A percentile compares a stretch with the other conserved stretches of the same genome.
Evolutionary conservation across 2,888 invertebrate species (phyloP).

Genomic region (Phyllotreta cruciferae): DNA sequence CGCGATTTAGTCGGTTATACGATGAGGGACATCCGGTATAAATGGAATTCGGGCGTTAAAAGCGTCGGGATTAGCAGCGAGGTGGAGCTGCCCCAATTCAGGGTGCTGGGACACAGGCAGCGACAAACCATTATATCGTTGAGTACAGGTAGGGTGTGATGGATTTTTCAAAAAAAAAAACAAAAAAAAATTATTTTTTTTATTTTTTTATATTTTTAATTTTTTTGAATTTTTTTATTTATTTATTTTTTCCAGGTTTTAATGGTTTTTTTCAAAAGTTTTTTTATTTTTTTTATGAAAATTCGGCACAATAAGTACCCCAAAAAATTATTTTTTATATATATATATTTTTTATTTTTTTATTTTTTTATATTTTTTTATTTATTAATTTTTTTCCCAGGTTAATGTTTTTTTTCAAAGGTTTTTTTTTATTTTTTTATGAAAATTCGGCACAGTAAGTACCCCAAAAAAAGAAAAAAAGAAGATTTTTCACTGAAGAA

Average conservation of each 20-base stretch:
- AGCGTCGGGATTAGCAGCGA: slow-evolving; percentile 95
- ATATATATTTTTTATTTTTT: neutral
- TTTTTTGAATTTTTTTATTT: neutral
- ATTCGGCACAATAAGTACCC: too few relatives aligned
- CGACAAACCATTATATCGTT: slow-evolving; percentile 92
- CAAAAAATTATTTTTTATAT: neutral
- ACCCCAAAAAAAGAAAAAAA: too few relatives aligned
- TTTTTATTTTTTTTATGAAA: neutral
- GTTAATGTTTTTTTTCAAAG: neutral
- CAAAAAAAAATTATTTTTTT: neutral
- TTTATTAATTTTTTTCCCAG: neutral
- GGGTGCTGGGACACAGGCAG: slow-evolving; percentile 95
- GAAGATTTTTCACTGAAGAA: too few relatives aligned
- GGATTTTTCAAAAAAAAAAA: neutral
- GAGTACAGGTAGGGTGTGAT: slow-evolving; percentile 80
- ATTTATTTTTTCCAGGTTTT: neutral
- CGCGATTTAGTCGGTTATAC: slow-evolving; percentile 85
- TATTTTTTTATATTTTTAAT: neutral
- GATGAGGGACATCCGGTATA: slow-evolving; percentile 97
- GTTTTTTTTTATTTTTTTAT: too few relatives aligned
- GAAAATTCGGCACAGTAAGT: too few relatives aligned
- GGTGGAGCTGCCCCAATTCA: slow-evolving; percentile 96
- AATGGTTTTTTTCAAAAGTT: neutral
- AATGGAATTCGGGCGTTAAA: slow-evolving; percentile 91
- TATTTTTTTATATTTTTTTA: neutral